Evolutionary conservation across 1,140 invertebrate genomes (phyloP).

Genomic region (Drosophila obscura): DNA sequence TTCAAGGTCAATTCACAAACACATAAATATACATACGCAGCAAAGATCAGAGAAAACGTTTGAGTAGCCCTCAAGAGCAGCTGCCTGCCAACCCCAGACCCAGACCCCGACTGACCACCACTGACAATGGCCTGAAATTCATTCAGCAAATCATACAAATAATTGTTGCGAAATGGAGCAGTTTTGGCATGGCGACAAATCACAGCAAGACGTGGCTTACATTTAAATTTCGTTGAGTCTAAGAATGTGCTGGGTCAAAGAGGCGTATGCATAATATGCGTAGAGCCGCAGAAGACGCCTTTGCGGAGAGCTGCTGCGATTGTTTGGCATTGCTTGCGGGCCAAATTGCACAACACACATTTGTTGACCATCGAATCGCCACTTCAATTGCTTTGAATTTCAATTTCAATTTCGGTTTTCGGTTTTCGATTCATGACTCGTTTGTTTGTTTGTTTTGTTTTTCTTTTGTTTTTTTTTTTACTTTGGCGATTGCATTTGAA

Average conservation of each 20-base stretch:
- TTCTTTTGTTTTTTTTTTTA: neutral
- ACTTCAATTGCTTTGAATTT: slow-evolving; percentile 5
- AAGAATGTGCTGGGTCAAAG: slow-evolving; percentile 65
- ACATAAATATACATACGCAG: slow-evolving; percentile 24
- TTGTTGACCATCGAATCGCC: slow-evolving; percentile 33
- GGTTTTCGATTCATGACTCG: slow-evolving; percentile 51
- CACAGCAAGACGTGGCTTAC: slow-evolving; percentile 61
- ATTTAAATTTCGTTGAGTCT: slow-evolving; percentile 39
- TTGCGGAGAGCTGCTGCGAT: neutral
- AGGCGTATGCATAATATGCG: slow-evolving; percentile 52
- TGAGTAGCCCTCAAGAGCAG: slow-evolving; percentile 79
- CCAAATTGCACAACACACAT: slow-evolving; percentile 44
- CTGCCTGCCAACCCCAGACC: too few species aligned
- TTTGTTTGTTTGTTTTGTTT: slow-evolving; percentile 25
- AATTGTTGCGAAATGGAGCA: slow-evolving; percentile 76
- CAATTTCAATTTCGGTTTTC: slow-evolving; percentile 68
- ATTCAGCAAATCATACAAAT: slow-evolving; percentile 56
- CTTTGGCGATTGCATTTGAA: slow-evolving; percentile 49
- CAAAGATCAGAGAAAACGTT: slow-evolving; percentile 74
- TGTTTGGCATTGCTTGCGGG: slow-evolving; percentile 43
- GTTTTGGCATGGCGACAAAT: slow-evolving; percentile 56
- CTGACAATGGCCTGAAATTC: slow-evolving; percentile 74
- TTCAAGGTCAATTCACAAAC: slow-evolving; percentile 67
- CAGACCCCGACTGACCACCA: slow-evolving; percentile 24
- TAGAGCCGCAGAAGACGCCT: neutral